Conservation (phyloP, 2,888 invertebrate genomes). For the Drosophila mayaguana region DNA sequence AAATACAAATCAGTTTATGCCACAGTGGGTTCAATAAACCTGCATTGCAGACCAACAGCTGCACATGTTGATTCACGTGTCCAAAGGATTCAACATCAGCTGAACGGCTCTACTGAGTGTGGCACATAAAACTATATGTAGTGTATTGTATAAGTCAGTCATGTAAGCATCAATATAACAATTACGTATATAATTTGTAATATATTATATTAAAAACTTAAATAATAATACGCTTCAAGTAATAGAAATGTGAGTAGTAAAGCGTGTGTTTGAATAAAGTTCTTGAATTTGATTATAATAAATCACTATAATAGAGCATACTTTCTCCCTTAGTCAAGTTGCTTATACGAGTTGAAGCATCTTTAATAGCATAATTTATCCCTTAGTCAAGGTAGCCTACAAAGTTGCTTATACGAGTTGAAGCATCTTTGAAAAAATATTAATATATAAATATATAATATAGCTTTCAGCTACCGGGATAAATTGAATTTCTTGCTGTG, state of each 20-base stretch:
- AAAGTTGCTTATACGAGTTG: background rate
- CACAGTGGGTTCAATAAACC: slow-evolving; percentile 35
- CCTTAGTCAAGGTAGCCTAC: background rate
- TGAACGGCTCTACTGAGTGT: background rate
- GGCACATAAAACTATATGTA: background rate
- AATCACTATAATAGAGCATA: too few relatives aligned
- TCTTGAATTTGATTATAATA: too few relatives aligned
- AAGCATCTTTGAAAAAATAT: background rate
- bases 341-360: background rate
- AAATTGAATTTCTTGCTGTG: slow-evolving; percentile 1
- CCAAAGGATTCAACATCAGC: slow-evolving; percentile 1
- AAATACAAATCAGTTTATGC: slow-evolving; percentile 34
- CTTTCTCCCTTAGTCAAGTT: background rate
- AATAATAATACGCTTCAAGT: too few relatives aligned
- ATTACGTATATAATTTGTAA: too few relatives aligned
- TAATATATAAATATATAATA: background rate
- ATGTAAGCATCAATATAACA: background rate
- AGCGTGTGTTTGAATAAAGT: too few relatives aligned
- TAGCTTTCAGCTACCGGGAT: too few relatives aligned
- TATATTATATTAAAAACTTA: too few relatives aligned
- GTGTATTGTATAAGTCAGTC: background rate
- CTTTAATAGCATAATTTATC: background rate
- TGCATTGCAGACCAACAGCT: slow-evolving; percentile 3
- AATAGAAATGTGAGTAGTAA: too few relatives aligned
- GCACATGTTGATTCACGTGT: background rate